These are phyloP conservation scores for Chrysolina americana DNA, from an alignment of 2,888 invertebrate species.

Conservation along the genomic window DNA sequence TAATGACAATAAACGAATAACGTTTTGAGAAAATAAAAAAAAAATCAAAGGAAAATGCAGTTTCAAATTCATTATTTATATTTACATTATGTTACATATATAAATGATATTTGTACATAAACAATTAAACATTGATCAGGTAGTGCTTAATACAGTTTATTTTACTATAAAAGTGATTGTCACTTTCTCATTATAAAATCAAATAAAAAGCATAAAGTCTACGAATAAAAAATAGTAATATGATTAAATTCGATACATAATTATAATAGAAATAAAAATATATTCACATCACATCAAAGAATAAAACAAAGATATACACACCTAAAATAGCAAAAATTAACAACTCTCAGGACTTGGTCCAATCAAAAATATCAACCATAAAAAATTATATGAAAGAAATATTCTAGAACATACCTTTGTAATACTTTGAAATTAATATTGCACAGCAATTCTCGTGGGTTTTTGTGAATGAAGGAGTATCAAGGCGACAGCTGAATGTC, in stretches of 20 bases:
- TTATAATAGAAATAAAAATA: slow-evolving; percentile 38
- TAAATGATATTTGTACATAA: slow-evolving; percentile 59
- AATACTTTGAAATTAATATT: slow-evolving; percentile 54
- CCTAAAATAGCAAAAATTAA: slow-evolving; percentile 35
- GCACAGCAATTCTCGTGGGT: slow-evolving; percentile 56
- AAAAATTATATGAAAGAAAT: slow-evolving; percentile 6
- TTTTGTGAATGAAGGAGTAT: slow-evolving; percentile 37
- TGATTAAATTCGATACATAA: slow-evolving; percentile 35
- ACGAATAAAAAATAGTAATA: slow-evolving; percentile 40
- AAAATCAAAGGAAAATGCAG: background rate
- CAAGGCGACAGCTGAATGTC: slow-evolving; percentile 42
- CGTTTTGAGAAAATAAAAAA: background rate
- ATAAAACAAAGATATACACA: slow-evolving; percentile 31
- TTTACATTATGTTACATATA: slow-evolving; percentile 59
- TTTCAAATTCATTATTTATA: slow-evolving; percentile 28
- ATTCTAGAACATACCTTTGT: slow-evolving; percentile 20
- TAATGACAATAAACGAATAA: too few relatives aligned
- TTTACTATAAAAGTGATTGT: slow-evolving; percentile 58
- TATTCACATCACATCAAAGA: slow-evolving; percentile 30
- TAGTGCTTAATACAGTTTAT: slow-evolving; percentile 57
- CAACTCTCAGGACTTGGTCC: slow-evolving; percentile 44
- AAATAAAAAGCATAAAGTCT: slow-evolving; percentile 43
- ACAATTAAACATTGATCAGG: slow-evolving; percentile 55
- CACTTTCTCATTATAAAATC: slow-evolving; percentile 52
- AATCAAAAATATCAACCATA: slow-evolving; percentile 36